Evolutionary conservation across 1,140 invertebrate genomes (phyloP).

Genomic region (Papilio helenus): DNA sequence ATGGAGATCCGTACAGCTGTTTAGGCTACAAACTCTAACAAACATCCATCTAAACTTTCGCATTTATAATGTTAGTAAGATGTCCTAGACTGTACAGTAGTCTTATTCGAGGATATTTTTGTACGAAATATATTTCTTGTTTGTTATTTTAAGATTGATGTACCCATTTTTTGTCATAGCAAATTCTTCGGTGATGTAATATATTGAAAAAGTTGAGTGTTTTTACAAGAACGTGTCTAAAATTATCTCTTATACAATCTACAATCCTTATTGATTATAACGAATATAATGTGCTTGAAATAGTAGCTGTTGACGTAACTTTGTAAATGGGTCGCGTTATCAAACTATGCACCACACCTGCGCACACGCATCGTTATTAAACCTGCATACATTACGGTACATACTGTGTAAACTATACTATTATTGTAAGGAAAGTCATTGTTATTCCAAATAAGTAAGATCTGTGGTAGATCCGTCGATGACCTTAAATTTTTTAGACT

Average conservation of each 20-base stretch:
- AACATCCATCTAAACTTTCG: too few species aligned
- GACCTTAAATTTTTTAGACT: neutral
- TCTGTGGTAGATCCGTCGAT: neutral
- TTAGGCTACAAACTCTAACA: too few species aligned
- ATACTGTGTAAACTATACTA: neutral
- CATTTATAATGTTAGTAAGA: too few species aligned
- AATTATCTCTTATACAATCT: slow-evolving; percentile 6
- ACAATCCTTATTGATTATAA: slow-evolving; percentile 11
- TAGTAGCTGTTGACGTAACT: slow-evolving; percentile 16
- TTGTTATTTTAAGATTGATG: neutral
- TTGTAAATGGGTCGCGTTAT: slow-evolving; percentile 52
- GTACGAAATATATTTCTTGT: neutral
- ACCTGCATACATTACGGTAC: slow-evolving; percentile 6
- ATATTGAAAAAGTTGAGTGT: slow-evolving; percentile 19
- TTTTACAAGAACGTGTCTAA: slow-evolving; percentile 8
- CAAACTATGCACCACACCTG: slow-evolving; percentile 45
- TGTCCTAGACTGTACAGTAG: too few species aligned
- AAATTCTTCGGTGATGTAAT: slow-evolving; percentile 27
- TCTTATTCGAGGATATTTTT: too few species aligned
- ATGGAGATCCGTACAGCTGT: too few species aligned
- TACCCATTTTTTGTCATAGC: slow-evolving; percentile 1
- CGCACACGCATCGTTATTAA: slow-evolving; percentile 23
- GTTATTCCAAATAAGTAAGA: neutral
- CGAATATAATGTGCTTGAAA: slow-evolving; percentile 24
- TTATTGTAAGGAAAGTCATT: neutral